These are phyloP conservation scores for Silurus asotus DNA, from an alignment of 2,113 vertebrate genomes.

Conservation along the genomic window DNA sequence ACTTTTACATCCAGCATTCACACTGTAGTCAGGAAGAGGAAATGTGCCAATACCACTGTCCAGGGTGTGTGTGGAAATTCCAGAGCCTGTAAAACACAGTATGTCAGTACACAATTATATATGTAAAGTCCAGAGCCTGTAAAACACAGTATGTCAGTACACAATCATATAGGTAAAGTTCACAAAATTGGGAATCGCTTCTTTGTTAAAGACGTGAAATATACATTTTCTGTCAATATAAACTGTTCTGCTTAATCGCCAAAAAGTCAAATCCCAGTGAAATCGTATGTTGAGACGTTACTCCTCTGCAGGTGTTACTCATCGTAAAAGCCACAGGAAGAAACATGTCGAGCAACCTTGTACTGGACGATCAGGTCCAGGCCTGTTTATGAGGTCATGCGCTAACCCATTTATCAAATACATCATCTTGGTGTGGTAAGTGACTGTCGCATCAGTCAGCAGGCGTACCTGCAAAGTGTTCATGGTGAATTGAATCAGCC, in stretches of 20 bases:
- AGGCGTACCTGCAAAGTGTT: conserved; percentile 83
- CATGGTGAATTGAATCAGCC: conserved; percentile 75
- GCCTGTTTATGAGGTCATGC: conserved; percentile 32
- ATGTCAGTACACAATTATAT: background rate
- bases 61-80: conserved; percentile 88
- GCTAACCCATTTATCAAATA: conserved; percentile 16
- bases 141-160: background rate
- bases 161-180: background rate
- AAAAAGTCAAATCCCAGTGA: background rate
- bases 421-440: conserved; percentile 28
- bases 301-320: conserved; percentile 10
- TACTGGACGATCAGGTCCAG: conserved; percentile 34
- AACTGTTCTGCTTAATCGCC: background rate
- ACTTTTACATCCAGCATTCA: conserved; percentile 79
- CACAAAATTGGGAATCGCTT: background rate
- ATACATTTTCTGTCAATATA: background rate
- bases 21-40: conserved; percentile 86
- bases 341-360: background rate
- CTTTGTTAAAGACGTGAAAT: background rate
- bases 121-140: conserved; percentile 72
- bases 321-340: conserved; percentile 16
- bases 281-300: background rate
- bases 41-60: conserved; percentile 98
- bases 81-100: conserved; percentile 74
- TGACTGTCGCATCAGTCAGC: conserved; percentile 27